These are phyloP conservation scores for Harmothoe impar DNA, from an alignment of 2,888 invertebrate species.

Conservation along the genomic window DNA sequence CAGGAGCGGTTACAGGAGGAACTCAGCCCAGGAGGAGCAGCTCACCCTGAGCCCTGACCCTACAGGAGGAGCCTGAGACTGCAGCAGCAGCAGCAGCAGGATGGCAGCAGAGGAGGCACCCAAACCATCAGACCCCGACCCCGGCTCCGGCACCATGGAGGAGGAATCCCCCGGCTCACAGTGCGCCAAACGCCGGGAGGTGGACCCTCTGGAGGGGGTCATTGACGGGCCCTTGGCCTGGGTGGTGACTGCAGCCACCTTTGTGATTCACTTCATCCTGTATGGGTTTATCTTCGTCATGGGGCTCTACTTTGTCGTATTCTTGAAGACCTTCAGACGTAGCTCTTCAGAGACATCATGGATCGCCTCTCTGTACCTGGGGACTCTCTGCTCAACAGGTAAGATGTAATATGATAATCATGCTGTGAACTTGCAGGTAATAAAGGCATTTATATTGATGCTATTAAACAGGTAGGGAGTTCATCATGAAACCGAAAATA, in stretches of 20 bases:
- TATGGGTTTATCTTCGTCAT: constrained; percentile 50
- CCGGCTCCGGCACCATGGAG: background rate
- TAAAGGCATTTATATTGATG: too few species aligned
- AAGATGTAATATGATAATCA: too few species aligned
- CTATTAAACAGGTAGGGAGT: too few species aligned
- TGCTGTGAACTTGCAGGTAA: too few species aligned
- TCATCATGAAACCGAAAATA: too few species aligned
- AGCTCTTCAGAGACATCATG: constrained; percentile 40
- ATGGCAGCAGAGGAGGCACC: constrained; percentile 9
- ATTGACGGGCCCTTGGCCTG: constrained; percentile 46
- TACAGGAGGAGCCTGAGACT: too few species aligned
- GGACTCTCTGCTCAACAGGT: constrained; percentile 39
- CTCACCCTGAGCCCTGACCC: too few species aligned
- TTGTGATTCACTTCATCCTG: constrained; percentile 50
- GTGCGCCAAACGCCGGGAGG: background rate
- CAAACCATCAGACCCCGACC: background rate
- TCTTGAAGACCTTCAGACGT: constrained; percentile 33
- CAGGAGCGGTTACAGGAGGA: background rate
- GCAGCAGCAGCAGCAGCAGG: background rate
- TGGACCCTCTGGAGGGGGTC: background rate
- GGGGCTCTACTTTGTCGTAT: constrained; percentile 45
- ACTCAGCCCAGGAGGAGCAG: background rate
- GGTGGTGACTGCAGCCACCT: constrained; percentile 46
- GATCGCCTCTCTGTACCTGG: constrained; percentile 28
- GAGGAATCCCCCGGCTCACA: background rate